phyloP scores from a whole-genome alignment of 2,888 invertebrate genomes.

The Meghimatium bilineatum region DNA sequence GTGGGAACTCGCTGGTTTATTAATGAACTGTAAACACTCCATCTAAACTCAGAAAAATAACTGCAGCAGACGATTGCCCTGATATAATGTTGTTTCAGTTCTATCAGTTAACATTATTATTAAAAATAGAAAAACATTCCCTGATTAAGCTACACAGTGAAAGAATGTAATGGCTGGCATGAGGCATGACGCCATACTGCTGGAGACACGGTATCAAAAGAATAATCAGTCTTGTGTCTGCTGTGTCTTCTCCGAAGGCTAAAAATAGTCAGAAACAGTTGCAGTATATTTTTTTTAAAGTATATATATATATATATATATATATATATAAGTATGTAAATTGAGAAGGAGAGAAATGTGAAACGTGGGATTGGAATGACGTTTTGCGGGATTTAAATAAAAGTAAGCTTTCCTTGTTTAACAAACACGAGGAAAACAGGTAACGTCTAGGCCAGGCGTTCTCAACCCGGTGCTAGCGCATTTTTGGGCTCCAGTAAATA shows the following conservation, averaged over 20 bases:
- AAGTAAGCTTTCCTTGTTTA: too few relatives aligned
- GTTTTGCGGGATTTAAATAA: too few relatives aligned
- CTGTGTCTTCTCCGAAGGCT: neutral
- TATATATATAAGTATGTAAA: neutral
- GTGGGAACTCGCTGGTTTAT: neutral
- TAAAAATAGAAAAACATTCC: neutral
- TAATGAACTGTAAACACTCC: neutral
- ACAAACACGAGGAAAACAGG: too few relatives aligned
- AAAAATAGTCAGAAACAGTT: neutral
- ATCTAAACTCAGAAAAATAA: neutral
- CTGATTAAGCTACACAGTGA: neutral
- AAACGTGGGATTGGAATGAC: too few relatives aligned
- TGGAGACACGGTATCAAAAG: neutral
- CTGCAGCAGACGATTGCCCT: neutral
- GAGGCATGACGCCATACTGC: neutral
- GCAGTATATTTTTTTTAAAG: neutral
- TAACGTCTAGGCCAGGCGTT: too few relatives aligned
- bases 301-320: too few relatives aligned
- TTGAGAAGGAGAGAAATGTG: neutral
- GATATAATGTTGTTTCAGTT: neutral
- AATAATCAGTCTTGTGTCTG: neutral
- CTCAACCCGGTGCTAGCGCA: too few relatives aligned
- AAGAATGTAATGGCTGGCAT: neutral
- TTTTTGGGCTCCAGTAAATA: too few relatives aligned
- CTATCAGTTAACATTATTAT: neutral